Conservation (phyloP, 1,140 invertebrate species). For the Ceratosolen fusciceps region DNA sequence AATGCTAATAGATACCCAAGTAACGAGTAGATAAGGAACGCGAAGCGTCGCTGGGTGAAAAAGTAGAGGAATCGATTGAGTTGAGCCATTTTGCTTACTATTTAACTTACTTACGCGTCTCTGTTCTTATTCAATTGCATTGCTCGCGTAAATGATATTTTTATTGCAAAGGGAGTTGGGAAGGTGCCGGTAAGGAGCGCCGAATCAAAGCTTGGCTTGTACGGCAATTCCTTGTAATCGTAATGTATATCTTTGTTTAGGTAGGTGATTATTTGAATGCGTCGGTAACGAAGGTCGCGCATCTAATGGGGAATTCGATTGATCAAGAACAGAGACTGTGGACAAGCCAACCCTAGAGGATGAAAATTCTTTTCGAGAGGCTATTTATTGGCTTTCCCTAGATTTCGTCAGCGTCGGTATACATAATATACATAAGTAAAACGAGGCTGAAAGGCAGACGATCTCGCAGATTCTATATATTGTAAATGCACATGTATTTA, state of each 20-base stretch:
- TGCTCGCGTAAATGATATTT: no score
- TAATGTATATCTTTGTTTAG: no score
- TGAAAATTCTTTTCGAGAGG: not conserved
- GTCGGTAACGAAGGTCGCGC: no score
- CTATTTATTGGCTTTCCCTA: constrained; percentile 41
- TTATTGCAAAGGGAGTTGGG: no score
- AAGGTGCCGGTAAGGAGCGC: no score
- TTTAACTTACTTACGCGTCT: no score
- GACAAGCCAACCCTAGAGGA: not conserved
- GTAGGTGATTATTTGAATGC: no score
- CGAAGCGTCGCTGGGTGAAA: not conserved
- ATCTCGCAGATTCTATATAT: constrained; percentile 59
- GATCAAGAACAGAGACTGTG: not conserved
- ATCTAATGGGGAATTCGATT: not conserved
- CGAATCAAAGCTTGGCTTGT: no score
- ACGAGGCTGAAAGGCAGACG: constrained; percentile 25
- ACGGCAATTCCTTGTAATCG: no score
- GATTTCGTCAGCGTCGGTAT: constrained; percentile 55
- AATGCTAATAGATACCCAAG: no score
- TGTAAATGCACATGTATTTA: constrained; percentile 62
- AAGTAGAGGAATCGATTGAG: constrained; percentile 1
- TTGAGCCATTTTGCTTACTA: no score
- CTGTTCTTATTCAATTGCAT: no score
- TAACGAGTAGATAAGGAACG: constrained; percentile 30
- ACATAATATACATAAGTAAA: constrained; percentile 39